Base-by-base conservation (phyloP, 2,113 vertebrate genomes). In the Campylorhamphus procurvoides region DNA sequence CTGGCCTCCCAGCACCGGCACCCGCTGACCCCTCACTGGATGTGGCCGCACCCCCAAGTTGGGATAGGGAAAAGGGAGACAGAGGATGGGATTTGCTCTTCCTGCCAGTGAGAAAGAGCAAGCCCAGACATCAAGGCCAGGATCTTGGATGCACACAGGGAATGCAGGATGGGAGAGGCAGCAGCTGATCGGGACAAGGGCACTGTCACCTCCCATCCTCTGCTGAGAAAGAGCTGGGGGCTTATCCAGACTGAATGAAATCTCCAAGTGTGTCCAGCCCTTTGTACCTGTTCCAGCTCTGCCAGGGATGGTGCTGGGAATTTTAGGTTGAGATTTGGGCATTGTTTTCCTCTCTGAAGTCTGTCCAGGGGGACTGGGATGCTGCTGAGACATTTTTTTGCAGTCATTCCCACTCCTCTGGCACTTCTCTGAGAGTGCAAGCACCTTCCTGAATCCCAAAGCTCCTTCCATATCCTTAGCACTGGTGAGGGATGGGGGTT, bases 11-110 rank as follows among this genome's bases (percentile, higher is more conserved):
- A 62, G 80, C 52, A 46, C 52, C 5, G 1, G 71, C 89, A 89
- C 66, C 86, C 44, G 1, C 53, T 94, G 96, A 88, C 94, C 94
- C 71, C 81, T 40, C 58, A 56, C 76, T 72, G 84, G 56, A 75
- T 75, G 56, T 7, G 56, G 66, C 47, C 0, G 2, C 63, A 27
- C 8, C 37, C 76, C 60, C 4, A 0, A 24, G 12, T 23, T 16
- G 74, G 79, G 35, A 68, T 2, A 3, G 52, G 86, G 39, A 72
- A 31, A 78, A 50, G 23, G 0, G 14, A 87, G 50, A 18, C 4
- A 31, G 28, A 40, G 18, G 40, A 12, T 46, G 63, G 19, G 24
- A 83, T 67, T 55, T 64, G 10, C 16, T 68, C 39, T 53, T 81
- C n/a, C 28, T 91, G 8, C 9, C 55, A 4, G 23, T 6, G 39